Evolutionary conservation across 2,113 vertebrate species (phyloP), one percentile per base, ranked within the genome.

Genomic region (Maccullochella peelii): DNA sequence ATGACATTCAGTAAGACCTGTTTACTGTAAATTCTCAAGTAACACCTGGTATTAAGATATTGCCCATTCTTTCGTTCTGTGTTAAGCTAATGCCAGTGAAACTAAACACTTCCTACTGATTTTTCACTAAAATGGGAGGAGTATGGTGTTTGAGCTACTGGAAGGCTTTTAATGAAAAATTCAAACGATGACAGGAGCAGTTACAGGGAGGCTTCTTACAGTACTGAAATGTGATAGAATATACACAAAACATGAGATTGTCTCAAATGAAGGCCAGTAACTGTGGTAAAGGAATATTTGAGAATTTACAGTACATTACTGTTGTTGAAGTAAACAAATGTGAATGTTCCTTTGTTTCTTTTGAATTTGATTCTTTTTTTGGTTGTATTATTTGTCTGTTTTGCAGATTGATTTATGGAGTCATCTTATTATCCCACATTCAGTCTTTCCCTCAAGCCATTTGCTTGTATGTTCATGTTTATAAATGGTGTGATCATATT

Each of bases 21-120:
- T 80, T 75, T 59, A 57, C 68, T 73, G 62, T 87, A 71, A 85
- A 86, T 90, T 90, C 88, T 92, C 83, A 88, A 82, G n/a, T 69
- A 18, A 49, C 83, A 63, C 9, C 21, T 40, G 11, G 23, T 36
- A 3, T 47, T 8, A 47, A 50, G 30, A 27, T 15, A 25, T 38
- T 15, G 12, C 2, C 15, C 42, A 5, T 76, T 73, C 5, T 52
- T 47, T 42, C 1, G 2, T 42, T 78, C 15, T 5, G 11, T 44
- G 20, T 50, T 47, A 69, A 62, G 54, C 4, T 63, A 27, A 36
- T 62, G 16, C 70, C 36, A 66, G 7, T 30, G 10, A n/a, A 82
- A 63, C 23, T 8, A 15, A 55, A 40, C 6, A 9, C 20, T 21
- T 62, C 59, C 27, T 74, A 20, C 38, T 68, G 10, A 62, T 40